phyloP scores from a whole-genome alignment of 2,113 vertebrate species.

The Pholis gunnellus region DNA sequence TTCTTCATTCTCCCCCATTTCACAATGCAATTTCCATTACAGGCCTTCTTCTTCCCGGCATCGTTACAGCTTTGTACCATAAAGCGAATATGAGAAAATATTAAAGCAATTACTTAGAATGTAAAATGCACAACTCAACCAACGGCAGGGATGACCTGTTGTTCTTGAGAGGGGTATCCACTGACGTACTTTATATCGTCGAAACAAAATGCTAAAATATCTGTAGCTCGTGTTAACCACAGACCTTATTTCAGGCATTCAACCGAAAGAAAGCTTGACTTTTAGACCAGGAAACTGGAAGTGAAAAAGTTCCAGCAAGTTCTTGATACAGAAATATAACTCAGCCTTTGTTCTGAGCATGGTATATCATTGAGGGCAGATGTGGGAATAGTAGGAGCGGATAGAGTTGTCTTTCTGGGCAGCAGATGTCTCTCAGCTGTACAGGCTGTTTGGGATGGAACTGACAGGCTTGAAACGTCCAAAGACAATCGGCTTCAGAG shows the following conservation, averaged over 20 bases:
- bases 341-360: conserved; percentile 11
- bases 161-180: neutral
- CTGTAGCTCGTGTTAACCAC: no score
- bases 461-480: conserved; percentile 74
- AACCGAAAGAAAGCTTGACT: neutral
- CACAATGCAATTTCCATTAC: conserved; percentile 12
- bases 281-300: neutral
- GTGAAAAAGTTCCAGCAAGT: neutral
- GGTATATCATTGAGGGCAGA: conserved; percentile 13
- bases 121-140: neutral
- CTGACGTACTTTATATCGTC: neutral
- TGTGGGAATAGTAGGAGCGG: conserved; percentile 29
- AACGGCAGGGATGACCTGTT: neutral
- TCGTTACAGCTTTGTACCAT: neutral
- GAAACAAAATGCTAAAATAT: no score
- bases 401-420: conserved; percentile 33
- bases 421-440: conserved; percentile 72
- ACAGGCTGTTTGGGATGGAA: conserved; percentile 47
- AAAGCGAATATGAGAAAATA: neutral
- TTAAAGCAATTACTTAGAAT: conserved; percentile 5
- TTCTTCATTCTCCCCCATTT: conserved; percentile 2
- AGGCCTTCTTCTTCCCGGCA: conserved; percentile 6
- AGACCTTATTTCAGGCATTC: neutral
- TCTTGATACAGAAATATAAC: neutral
- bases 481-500: conserved; percentile 72